These are phyloP conservation scores for Muntiacus muntjak DNA, from an alignment of 2,113 vertebrate genomes.

Conservation along the genomic window DNA sequence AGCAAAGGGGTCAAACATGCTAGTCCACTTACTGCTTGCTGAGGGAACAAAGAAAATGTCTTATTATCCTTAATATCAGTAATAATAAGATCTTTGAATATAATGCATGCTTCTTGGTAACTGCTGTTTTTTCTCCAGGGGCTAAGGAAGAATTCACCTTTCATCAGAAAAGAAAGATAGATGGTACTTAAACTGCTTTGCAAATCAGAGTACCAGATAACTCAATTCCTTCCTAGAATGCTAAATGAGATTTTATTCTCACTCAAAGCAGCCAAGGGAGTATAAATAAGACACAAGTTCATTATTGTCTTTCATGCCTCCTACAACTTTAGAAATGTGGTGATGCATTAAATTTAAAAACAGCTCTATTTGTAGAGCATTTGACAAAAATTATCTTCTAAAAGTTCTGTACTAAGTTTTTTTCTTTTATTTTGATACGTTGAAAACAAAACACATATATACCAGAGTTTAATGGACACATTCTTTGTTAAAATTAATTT, in stretches of 20 bases:
- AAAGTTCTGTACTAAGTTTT: neutral
- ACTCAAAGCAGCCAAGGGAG: neutral
- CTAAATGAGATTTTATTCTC: conserved; percentile 51
- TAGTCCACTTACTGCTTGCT: conserved; percentile 50
- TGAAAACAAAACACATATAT: neutral
- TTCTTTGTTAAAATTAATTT: neutral
- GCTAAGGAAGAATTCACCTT: conserved; percentile 62
- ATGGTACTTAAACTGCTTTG: conserved; percentile 52
- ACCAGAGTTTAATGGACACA: neutral
- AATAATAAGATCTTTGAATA: neutral
- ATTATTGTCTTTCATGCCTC: conserved; percentile 44
- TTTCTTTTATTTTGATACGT: neutral
- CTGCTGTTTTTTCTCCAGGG: conserved; percentile 45
- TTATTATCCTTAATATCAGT: conserved; percentile 41
- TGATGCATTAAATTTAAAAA: conserved; percentile 17
- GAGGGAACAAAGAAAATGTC: conserved; percentile 42
- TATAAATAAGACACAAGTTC: conserved; percentile 27
- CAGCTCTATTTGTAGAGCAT: neutral
- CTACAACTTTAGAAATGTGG: neutral
- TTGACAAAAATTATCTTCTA: neutral
- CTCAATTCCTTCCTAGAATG: conserved; percentile 45
- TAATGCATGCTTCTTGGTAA: conserved; percentile 53
- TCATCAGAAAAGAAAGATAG: conserved; percentile 52
- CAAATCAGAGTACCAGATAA: conserved; percentile 26
- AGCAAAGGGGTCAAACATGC: neutral